Evolutionary conservation across 2,888 invertebrate species (phyloP).

Genomic region (Eilema sororculum): DNA sequence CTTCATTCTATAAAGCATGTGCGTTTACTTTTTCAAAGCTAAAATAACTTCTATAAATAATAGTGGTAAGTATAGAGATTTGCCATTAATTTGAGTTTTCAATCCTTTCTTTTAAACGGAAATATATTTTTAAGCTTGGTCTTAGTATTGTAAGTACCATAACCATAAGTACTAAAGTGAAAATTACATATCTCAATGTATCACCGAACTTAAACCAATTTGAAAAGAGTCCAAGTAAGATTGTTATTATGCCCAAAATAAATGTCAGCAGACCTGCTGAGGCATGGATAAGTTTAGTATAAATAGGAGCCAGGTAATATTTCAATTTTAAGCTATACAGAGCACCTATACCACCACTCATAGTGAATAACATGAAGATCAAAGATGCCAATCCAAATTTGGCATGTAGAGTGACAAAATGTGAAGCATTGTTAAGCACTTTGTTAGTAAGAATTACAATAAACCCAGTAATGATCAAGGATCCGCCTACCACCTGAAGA

Average conservation of each 20-base stretch:
- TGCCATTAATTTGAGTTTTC: constrained; percentile 68
- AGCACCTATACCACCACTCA: constrained; percentile 79
- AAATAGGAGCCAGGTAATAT: constrained; percentile 78
- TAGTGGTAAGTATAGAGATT: neutral
- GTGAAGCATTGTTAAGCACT: constrained; percentile 66
- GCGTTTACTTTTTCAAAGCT: neutral
- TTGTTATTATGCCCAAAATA: constrained; percentile 74
- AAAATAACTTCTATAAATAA: neutral
- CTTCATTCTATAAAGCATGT: neutral
- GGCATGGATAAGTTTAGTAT: constrained; percentile 80
- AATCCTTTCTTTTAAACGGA: constrained; percentile 79
- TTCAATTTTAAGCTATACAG: constrained; percentile 81
- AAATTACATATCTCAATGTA: constrained; percentile 68
- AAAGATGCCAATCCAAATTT: constrained; percentile 80
- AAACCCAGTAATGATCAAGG: constrained; percentile 71
- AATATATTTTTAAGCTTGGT: constrained; percentile 80
- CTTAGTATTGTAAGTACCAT: constrained; percentile 77
- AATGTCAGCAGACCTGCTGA: constrained; percentile 76
- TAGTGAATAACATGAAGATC: constrained; percentile 75
- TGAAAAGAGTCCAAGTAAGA: constrained; percentile 75
- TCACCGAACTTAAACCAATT: constrained; percentile 79
- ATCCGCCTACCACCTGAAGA: constrained; percentile 71
- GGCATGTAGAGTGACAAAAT: constrained; percentile 76
- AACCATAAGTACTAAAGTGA: constrained; percentile 69
- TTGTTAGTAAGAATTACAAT: constrained; percentile 79